phyloP scores from a whole-genome alignment of 2,113 vertebrate genomes.

The Nettapus auritus region DNA sequence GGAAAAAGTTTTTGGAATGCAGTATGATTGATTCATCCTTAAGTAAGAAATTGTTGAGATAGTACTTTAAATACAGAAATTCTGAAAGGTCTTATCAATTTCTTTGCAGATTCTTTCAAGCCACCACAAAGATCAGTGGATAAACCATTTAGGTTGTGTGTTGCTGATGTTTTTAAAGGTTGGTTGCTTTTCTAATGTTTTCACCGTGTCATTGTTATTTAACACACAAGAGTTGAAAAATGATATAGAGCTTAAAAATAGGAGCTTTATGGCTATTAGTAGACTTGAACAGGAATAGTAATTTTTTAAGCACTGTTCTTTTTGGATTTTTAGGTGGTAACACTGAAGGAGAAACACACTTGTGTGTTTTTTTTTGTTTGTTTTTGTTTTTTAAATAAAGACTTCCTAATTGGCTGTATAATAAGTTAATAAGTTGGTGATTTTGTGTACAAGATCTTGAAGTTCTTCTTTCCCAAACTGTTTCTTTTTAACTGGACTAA shows the following conservation, averaged over 20 bases:
- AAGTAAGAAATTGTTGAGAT: not conserved
- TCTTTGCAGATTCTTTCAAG: slow-evolving; percentile 89
- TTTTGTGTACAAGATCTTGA: not conserved
- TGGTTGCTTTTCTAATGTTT: slow-evolving; percentile 42
- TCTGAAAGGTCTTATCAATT: not conserved
- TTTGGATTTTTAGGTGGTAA: not conserved
- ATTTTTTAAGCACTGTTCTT: not conserved
- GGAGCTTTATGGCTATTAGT: not conserved
- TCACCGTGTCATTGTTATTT: not conserved
- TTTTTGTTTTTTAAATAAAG: not conserved
- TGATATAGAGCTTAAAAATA: not conserved
- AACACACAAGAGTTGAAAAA: not conserved
- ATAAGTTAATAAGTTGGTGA: not conserved
- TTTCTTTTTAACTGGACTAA: not conserved
- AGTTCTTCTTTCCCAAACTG: not conserved
- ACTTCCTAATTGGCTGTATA: not conserved
- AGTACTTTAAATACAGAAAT: not conserved
- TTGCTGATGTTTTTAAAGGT: slow-evolving; percentile 99
- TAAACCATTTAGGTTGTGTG: slow-evolving; percentile 94
- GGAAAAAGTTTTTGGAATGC: not conserved
- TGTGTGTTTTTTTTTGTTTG: no score
- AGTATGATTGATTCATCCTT: not conserved
- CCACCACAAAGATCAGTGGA: slow-evolving; percentile 91
- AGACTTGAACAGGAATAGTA: not conserved
- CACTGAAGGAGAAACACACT: not conserved